Evolutionary conservation across 2,888 invertebrate species (phyloP).

Genomic region (Cataglyphis livida): DNA sequence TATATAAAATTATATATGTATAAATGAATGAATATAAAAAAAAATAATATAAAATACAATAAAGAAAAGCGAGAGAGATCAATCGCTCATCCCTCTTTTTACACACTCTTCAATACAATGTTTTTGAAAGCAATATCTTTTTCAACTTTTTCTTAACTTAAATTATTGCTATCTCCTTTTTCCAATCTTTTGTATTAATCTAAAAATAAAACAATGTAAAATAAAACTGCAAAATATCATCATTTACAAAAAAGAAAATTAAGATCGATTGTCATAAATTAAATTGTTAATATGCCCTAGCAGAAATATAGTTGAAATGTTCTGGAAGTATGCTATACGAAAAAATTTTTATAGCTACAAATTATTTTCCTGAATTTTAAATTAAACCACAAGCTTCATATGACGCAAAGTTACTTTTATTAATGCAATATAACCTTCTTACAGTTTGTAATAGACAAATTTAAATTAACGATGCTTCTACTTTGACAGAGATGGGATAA

Average conservation of each 20-base stretch:
- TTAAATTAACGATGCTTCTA: constrained; percentile 50
- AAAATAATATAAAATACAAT: too few relatives aligned
- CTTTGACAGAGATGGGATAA: constrained; percentile 41
- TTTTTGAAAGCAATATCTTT: background rate
- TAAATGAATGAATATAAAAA: background rate
- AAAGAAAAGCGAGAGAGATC: background rate
- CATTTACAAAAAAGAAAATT: background rate
- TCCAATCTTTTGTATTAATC: background rate
- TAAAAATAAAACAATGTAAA: background rate
- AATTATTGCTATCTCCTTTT: background rate
- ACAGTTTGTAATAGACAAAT: constrained; percentile 21
- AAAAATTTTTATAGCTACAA: background rate
- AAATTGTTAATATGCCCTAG: background rate
- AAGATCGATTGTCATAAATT: background rate
- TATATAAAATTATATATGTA: background rate
- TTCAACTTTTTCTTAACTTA: background rate
- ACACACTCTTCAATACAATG: background rate
- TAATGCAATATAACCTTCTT: constrained; percentile 23
- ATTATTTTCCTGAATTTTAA: constrained; percentile 24
- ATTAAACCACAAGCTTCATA: constrained; percentile 17
- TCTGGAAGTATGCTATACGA: background rate
- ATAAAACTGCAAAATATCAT: background rate
- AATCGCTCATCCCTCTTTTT: background rate
- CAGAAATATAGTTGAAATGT: background rate
- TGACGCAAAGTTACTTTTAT: constrained; percentile 16